Evolutionary conservation across 2,113 vertebrate genomes (phyloP).

Genomic region (Passer domesticus): DNA sequence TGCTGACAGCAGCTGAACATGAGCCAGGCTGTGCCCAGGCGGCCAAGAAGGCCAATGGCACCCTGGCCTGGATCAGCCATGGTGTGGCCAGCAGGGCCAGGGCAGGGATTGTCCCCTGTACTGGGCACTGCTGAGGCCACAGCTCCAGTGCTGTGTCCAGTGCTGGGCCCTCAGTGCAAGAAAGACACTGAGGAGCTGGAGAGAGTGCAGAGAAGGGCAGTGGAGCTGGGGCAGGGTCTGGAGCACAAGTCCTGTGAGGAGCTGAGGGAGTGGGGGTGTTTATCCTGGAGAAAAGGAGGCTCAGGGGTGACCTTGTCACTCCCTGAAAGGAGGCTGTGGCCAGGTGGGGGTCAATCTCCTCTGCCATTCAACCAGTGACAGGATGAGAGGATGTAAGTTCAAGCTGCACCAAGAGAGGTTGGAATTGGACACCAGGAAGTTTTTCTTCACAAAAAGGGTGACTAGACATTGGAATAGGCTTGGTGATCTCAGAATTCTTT

Average conservation of each 20-base stretch:
- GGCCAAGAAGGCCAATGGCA: background rate
- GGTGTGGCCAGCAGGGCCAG: background rate
- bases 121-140: background rate
- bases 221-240: too few relatives aligned
- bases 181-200: too few relatives aligned
- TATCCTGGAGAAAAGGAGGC: background rate
- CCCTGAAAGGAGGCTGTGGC: fast-evolving
- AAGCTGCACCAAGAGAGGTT: background rate
- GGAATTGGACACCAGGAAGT: background rate
- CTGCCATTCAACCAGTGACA: background rate
- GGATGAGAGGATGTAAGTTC: background rate
- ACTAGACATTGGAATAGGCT: background rate
- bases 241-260: too few relatives aligned
- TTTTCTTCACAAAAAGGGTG: background rate
- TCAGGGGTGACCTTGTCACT: background rate
- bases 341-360: fast-evolving
- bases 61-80: background rate
- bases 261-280: background rate
- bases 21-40: background rate
- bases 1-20: background rate
- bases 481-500: background rate
- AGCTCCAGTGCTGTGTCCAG: too few relatives aligned
- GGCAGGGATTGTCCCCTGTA: background rate
- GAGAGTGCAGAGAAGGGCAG: too few relatives aligned
- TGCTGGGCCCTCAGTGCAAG: too few relatives aligned